Evolutionary conservation across 64 coral and sea anemone species (phyloP).

Genomic region (Pocillopora damicornis): DNA sequence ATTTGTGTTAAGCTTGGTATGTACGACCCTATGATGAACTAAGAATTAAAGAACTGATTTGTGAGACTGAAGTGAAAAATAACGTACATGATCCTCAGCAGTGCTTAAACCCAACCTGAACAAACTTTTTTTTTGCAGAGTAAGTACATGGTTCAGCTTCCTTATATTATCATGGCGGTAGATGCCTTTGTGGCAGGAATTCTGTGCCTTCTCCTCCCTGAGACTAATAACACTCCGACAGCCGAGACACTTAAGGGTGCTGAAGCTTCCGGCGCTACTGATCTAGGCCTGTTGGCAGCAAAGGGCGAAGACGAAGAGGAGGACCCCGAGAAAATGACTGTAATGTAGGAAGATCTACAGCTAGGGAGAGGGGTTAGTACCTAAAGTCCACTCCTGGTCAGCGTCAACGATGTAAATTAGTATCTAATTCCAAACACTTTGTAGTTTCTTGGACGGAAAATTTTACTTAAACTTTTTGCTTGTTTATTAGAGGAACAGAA

Average conservation of each 20-base stretch:
- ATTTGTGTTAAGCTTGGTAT: constrained; percentile 61
- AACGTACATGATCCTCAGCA: too few species aligned
- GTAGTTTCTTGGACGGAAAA: too few species aligned
- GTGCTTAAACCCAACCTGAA: background rate
- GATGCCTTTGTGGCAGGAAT: constrained; percentile 88
- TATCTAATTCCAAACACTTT: too few species aligned
- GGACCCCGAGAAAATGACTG: constrained; percentile 7
- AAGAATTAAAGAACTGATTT: too few species aligned
- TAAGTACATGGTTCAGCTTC: constrained; percentile 47
- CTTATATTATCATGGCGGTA: constrained; percentile 82
- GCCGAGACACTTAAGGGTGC: constrained; percentile 69
- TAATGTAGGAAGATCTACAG: background rate
- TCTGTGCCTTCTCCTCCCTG: constrained; percentile 78
- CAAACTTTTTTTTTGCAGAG: constrained; percentile 24
- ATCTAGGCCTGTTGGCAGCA: background rate
- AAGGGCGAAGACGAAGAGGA: constrained; percentile 32
- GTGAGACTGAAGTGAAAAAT: too few species aligned
- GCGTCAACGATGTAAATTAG: background rate
- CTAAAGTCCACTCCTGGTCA: background rate
- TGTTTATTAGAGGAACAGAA: too few species aligned
- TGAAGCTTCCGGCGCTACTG: background rate
- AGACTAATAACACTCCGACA: constrained; percentile 78
- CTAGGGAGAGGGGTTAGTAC: background rate
- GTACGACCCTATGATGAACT: background rate
- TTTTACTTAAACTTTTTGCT: too few species aligned